A percentile compares a stretch with the other conserved stretches of the same genome.
These are phyloP conservation scores for Cheilosia vulpina DNA, from an alignment of 2,888 invertebrate genomes.

Conservation along the genomic window DNA sequence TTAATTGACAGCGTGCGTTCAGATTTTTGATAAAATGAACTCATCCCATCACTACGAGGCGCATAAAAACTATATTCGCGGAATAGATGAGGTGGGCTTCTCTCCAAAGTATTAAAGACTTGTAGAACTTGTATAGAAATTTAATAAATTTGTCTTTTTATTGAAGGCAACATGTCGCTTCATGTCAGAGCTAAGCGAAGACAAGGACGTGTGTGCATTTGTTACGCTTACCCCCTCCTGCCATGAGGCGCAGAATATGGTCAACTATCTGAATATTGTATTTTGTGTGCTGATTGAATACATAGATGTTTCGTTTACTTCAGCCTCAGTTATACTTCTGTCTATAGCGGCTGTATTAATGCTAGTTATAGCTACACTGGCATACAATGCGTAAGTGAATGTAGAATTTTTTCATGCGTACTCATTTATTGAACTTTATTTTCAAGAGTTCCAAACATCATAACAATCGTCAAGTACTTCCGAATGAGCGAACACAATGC, in stretches of 20 bases:
- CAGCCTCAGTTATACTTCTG: conserved; percentile 16
- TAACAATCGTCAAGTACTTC: conserved; percentile 25
- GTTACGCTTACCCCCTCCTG: conserved; percentile 27
- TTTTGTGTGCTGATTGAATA: conserved; percentile 32
- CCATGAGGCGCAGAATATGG: conserved; percentile 29
- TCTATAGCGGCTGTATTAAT: not conserved
- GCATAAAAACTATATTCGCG: conserved; percentile 58
- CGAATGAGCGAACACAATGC: conserved; percentile 52
- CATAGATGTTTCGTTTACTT: conserved; percentile 13
- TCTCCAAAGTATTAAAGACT: not conserved
- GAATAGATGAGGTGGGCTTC: conserved; percentile 53
- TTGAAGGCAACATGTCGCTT: conserved; percentile 38
- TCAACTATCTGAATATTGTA: conserved; percentile 34
- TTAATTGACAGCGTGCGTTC: not conserved
- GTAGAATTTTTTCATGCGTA: not conserved
- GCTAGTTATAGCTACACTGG: conserved; percentile 11
- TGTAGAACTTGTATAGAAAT: not conserved
- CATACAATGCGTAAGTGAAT: conserved; percentile 30
- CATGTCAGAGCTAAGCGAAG: conserved; percentile 17
- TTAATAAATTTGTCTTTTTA: not conserved
- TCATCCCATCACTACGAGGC: conserved; percentile 43
- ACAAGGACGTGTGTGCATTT: conserved; percentile 43
- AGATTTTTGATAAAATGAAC: conserved; percentile 33
- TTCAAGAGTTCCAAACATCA: conserved; percentile 40
- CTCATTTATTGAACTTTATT: not conserved